Percentiles rank a stretch among this genome's conserved stretches.
Conservation (phyloP, 2,113 vertebrate species). For the Festucalex cinctus region DNA sequence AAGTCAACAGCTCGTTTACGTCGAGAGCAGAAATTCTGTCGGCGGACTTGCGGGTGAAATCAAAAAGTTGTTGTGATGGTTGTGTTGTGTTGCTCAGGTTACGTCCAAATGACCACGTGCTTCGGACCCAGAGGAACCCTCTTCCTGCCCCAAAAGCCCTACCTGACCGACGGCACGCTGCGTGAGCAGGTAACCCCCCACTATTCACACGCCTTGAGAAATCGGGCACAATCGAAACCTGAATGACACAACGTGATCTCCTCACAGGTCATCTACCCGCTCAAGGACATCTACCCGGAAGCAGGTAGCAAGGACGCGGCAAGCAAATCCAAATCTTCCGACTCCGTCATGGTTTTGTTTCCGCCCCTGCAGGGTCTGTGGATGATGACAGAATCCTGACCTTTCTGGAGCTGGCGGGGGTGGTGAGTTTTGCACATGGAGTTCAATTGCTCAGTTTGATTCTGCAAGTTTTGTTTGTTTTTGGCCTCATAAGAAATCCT, state of each 20-base stretch:
- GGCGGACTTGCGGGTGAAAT: no score
- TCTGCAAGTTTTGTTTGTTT: no score
- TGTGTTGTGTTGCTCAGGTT: no score
- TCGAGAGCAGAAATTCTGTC: no score
- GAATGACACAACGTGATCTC: slow-evolving; percentile 9
- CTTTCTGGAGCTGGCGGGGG: slow-evolving; percentile 85
- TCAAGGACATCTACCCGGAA: slow-evolving; percentile 90
- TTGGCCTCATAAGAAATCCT: no score
- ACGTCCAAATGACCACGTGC: slow-evolving; percentile 80
- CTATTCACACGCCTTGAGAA: not conserved
- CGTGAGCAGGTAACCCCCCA: slow-evolving; percentile 83
- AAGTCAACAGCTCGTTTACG: not conserved
- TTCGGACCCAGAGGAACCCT: slow-evolving; percentile 92
- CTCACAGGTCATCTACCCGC: slow-evolving; percentile 90
- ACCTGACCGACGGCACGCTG: slow-evolving; percentile 91
- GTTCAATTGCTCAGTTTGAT: no score
- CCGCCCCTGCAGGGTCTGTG: slow-evolving; percentile 74
- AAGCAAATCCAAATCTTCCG: no score
- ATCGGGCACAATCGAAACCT: not conserved
- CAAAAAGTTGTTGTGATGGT: no score
- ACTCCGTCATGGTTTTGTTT: not conserved
- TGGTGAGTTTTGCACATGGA: slow-evolving; percentile 75
- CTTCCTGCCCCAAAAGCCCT: slow-evolving; percentile 91
- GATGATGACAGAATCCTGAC: slow-evolving; percentile 88
- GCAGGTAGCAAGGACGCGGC: slow-evolving; percentile 75